Conservation (phyloP, 2,113 vertebrate genomes). For the Psittacula cyanocephala region DNA sequence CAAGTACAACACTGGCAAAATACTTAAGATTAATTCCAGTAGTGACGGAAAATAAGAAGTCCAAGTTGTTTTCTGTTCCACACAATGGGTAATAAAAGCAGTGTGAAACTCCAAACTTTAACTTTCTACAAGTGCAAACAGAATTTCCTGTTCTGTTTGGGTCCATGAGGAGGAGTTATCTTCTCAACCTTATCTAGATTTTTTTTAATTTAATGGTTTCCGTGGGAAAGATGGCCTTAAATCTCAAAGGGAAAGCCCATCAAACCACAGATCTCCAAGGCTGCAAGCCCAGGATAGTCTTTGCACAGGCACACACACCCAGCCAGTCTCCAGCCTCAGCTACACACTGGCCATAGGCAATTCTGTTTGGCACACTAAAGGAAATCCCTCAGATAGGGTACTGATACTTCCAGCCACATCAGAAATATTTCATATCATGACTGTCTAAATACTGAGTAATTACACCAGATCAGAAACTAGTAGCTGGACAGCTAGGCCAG, state of each 20-base stretch:
- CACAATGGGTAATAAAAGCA: background rate
- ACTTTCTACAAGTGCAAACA: background rate
- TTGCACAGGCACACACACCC: rapidly evolving
- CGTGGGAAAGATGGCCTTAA: background rate
- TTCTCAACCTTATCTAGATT: background rate
- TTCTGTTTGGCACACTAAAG: background rate
- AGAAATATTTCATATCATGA: background rate
- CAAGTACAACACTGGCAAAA: background rate
- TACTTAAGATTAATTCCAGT: background rate
- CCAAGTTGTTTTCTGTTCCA: background rate
- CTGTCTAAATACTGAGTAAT: background rate
- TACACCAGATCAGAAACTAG: background rate
- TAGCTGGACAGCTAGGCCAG: background rate
- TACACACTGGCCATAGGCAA: background rate
- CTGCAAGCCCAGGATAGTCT: rapidly evolving
- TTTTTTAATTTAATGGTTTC: background rate
- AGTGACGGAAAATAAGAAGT: background rate
- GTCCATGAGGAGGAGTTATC: background rate
- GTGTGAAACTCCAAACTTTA: background rate
- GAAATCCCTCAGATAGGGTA: background rate
- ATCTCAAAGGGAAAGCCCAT: background rate
- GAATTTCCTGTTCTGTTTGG: background rate
- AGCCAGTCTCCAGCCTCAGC: background rate
- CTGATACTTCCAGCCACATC: background rate
- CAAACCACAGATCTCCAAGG: rapidly evolving